Evolutionary conservation across 2,797 vertebrate species (phyloP).

Genomic region (Myioborus melanocephalus): DNA sequence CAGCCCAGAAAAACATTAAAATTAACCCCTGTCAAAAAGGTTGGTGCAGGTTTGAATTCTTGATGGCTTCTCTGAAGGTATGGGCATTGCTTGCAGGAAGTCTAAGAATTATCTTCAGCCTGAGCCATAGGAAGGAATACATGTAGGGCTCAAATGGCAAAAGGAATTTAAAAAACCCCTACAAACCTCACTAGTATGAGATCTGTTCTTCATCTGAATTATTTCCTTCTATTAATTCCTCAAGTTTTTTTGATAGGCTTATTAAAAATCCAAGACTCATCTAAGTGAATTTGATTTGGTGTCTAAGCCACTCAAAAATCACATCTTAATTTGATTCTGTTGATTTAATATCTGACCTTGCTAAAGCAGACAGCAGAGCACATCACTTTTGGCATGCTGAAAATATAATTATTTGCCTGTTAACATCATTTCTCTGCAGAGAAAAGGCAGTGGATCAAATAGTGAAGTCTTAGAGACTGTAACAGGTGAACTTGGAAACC

Average conservation of each 20-base stretch:
- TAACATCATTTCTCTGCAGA: background rate
- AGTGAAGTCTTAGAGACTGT: background rate
- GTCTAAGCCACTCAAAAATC: constrained; percentile 25
- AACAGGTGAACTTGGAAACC: background rate
- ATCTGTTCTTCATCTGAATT: background rate
- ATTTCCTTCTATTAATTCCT: background rate
- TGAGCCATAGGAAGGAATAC: background rate
- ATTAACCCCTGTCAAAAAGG: background rate
- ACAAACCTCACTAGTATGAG: background rate
- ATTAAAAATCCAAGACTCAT: background rate
- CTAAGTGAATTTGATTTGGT: constrained; percentile 5
- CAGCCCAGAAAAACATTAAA: background rate
- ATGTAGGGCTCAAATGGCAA: background rate
- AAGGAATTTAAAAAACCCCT: background rate
- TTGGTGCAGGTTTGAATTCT: background rate
- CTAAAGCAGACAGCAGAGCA: background rate
- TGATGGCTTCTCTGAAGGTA: background rate
- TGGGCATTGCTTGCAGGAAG: background rate
- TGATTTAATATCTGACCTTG: constrained; percentile 31
- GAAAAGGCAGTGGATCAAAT: background rate
- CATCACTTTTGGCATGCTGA: constrained; percentile 20
- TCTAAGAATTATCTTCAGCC: background rate
- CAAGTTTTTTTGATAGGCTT: background rate
- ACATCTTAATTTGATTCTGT: constrained; percentile 41
- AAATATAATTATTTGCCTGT: background rate